phyloP scores from a whole-genome alignment of 2,113 vertebrate species.

The Sturnira hondurensis region DNA sequence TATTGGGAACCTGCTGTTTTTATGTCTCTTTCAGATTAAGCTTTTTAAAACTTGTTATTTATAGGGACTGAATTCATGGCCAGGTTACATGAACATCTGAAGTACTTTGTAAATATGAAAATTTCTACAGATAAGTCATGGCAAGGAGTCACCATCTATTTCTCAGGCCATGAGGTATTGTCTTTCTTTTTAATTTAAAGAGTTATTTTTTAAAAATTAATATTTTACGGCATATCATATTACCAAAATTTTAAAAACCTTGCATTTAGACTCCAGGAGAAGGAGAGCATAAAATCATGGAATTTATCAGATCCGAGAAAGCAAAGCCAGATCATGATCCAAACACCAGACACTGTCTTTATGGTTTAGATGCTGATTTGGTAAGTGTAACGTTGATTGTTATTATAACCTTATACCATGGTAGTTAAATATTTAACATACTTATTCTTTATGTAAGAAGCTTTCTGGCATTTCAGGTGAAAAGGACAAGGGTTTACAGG shows the following conservation, averaged over 20 bases:
- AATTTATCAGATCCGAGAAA: slow-evolving; percentile 97
- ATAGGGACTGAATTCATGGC: slow-evolving; percentile 98
- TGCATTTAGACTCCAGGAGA: slow-evolving; percentile 94
- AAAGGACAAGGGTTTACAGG: too few relatives aligned
- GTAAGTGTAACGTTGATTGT: slow-evolving; percentile 82
- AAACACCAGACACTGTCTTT: slow-evolving; percentile 97
- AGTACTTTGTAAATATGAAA: slow-evolving; percentile 98
- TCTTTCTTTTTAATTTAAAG: slow-evolving; percentile 61
- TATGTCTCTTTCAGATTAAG: slow-evolving; percentile 42
- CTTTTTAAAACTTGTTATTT: slow-evolving; percentile 56
- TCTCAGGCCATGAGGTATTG: slow-evolving; percentile 97
- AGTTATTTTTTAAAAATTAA: slow-evolving; percentile 9
- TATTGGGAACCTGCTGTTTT: slow-evolving; percentile 16
- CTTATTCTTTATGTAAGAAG: background rate
- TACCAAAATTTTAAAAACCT: slow-evolving; percentile 8
- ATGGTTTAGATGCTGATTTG: slow-evolving; percentile 98
- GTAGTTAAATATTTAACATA: background rate
- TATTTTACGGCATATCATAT: slow-evolving; percentile 40
- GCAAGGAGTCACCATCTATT: slow-evolving; percentile 93
- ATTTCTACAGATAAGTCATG: slow-evolving; percentile 94
- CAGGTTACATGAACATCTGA: slow-evolving; percentile 95
- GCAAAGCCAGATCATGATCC: slow-evolving; percentile 89
- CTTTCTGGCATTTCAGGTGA: too few relatives aligned
- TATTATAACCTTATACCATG: background rate
- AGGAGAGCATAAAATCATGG: slow-evolving; percentile 99